Evolutionary conservation across 2,113 vertebrate genomes (phyloP).

Genomic region (Lepisosteus oculatus): DNA sequence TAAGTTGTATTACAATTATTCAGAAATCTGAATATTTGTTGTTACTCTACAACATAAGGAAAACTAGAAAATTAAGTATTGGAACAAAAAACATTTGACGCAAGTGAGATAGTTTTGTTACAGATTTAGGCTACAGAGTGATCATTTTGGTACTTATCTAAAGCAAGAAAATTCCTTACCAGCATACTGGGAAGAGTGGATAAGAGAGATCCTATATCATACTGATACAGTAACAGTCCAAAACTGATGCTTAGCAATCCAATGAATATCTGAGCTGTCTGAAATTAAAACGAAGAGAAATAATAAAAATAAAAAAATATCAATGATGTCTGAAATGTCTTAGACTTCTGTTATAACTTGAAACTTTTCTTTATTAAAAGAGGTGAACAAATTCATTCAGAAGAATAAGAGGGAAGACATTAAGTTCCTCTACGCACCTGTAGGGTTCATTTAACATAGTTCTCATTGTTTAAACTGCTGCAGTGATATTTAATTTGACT

Average conservation of each 20-base stretch:
- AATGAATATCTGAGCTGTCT: conserved; percentile 54
- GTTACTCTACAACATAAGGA: not conserved
- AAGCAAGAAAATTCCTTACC: conserved; percentile 40
- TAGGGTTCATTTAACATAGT: not conserved
- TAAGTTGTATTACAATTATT: not conserved
- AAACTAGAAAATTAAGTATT: not conserved
- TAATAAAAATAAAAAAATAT: not conserved
- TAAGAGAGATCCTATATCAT: fast-evolving
- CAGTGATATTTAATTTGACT: not conserved
- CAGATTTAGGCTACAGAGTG: not conserved
- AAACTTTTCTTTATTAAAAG: not conserved
- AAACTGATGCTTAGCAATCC: conserved; percentile 52
- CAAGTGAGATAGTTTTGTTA: no score
- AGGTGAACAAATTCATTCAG: no score
- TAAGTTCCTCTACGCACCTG: not conserved
- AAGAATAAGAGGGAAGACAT: no score
- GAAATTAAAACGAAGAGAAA: conserved; percentile 3
- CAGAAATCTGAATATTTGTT: not conserved
- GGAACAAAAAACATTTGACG: not conserved
- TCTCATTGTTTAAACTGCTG: not conserved
- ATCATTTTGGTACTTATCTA: no score
- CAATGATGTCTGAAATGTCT: not conserved
- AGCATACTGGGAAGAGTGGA: conserved; percentile 35
- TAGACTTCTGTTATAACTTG: no score
- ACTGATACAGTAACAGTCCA: not conserved